Evolutionary conservation across 1,140 invertebrate species (phyloP).

Genomic region (Latrodectus geometricus): DNA sequence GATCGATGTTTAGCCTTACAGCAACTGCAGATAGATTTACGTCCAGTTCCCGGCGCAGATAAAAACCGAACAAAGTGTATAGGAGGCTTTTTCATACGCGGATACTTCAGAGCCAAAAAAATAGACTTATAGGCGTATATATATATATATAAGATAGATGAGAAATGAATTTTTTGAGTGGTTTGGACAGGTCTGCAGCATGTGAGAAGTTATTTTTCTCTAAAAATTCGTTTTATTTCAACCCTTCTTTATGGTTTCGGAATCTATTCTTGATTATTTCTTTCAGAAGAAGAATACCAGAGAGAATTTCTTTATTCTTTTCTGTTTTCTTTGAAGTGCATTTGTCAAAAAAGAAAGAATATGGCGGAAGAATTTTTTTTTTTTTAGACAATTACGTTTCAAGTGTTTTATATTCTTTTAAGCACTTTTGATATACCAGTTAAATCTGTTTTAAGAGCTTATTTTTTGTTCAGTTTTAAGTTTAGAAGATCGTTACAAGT

Average conservation of each 20-base stretch:
- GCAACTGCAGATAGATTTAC: background rate
- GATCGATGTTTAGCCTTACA: conserved; percentile 26
- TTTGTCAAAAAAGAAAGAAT: background rate
- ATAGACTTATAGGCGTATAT: background rate
- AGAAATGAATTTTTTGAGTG: conserved; percentile 51
- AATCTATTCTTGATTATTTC: background rate
- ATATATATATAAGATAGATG: conserved; percentile 24
- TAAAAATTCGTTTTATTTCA: background rate
- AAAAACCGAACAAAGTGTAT: conserved; percentile 36
- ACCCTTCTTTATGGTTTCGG: background rate
- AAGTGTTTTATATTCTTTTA: no score
- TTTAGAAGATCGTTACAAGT: no score
- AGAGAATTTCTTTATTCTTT: background rate
- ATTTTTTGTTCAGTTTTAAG: no score
- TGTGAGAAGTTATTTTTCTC: background rate
- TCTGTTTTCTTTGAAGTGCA: background rate
- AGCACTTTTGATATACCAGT: no score
- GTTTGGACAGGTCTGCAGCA: conserved; percentile 31
- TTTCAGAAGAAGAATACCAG: background rate
- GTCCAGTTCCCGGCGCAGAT: background rate
- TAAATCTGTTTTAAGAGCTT: no score
- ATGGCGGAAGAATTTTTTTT: no score
- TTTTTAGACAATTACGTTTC: no score
- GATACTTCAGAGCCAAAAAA: conserved; percentile 3
- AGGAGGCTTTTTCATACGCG: background rate